phyloP scores from a whole-genome alignment of 2,888 invertebrate genomes.

The Lasioglossum oenotherae region DNA sequence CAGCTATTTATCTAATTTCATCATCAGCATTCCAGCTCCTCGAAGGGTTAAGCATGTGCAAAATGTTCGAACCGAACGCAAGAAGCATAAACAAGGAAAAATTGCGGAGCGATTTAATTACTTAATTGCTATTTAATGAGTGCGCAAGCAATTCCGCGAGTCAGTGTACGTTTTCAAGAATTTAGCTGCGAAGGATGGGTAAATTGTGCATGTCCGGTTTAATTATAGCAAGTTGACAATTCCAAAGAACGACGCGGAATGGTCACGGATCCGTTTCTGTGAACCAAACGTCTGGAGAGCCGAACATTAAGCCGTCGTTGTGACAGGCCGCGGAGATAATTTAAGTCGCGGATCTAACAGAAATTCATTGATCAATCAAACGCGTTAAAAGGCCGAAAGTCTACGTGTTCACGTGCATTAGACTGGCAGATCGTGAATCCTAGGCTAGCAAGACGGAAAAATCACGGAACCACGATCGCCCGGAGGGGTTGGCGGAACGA shows the following conservation, averaged over 20 bases:
- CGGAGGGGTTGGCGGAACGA: slow-evolving; percentile 58
- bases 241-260: slow-evolving; percentile 5
- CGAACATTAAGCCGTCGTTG: not conserved
- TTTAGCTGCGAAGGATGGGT: not conserved
- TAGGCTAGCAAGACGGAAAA: slow-evolving; percentile 33
- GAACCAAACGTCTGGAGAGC: not conserved
- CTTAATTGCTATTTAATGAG: not conserved
- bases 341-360: not conserved
- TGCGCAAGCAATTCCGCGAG: not conserved
- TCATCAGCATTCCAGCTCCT: not conserved
- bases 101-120: not conserved
- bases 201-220: slow-evolving; percentile 6
- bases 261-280: not conserved
- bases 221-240: not conserved
- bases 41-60: not conserved
- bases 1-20: not conserved
- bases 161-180: not conserved
- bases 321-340: slow-evolving; percentile 5
- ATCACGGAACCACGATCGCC: slow-evolving; percentile 51
- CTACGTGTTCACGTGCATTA: slow-evolving; percentile 21
- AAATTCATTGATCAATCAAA: slow-evolving; percentile 29
- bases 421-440: slow-evolving; percentile 49
- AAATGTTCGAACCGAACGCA: not conserved
- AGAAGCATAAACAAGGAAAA: not conserved
- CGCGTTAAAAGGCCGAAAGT: slow-evolving; percentile 25